phyloP scores from a whole-genome alignment of 2,113 vertebrate species.

The Cyanistes caeruleus region DNA sequence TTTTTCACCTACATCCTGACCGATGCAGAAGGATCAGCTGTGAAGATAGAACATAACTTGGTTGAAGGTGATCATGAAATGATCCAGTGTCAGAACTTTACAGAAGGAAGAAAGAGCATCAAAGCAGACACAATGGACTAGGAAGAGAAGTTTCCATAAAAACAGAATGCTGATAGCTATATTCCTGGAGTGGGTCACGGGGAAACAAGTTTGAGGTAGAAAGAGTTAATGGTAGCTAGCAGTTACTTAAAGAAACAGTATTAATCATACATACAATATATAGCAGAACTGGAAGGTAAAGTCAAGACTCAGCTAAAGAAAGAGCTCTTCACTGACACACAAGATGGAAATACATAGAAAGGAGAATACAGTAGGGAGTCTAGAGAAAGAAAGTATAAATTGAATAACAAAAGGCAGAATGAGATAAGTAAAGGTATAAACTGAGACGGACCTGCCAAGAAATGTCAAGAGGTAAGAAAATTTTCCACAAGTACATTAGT shows the following conservation, averaged over 20 bases:
- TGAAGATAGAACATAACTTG: not conserved
- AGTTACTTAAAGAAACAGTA: not conserved
- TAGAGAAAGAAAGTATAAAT: not conserved
- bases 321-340: not conserved
- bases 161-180: not conserved
- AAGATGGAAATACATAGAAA: not conserved
- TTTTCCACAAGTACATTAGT: not conserved
- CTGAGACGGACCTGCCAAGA: not conserved
- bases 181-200: not conserved
- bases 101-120: not conserved
- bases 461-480: not conserved
- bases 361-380: not conserved
- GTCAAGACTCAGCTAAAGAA: not conserved
- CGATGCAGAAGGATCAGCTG: not conserved
- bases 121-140: not conserved
- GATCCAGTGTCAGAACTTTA: not conserved
- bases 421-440: not conserved
- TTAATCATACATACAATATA: not conserved
- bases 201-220: not conserved
- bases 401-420: not conserved
- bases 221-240: not conserved
- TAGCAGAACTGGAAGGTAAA: not conserved
- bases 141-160: conserved; percentile 1
- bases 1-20: not conserved
- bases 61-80: not conserved